Conservation (phyloP, 2,888 invertebrate genomes). For the Sminthurides aquaticus region DNA sequence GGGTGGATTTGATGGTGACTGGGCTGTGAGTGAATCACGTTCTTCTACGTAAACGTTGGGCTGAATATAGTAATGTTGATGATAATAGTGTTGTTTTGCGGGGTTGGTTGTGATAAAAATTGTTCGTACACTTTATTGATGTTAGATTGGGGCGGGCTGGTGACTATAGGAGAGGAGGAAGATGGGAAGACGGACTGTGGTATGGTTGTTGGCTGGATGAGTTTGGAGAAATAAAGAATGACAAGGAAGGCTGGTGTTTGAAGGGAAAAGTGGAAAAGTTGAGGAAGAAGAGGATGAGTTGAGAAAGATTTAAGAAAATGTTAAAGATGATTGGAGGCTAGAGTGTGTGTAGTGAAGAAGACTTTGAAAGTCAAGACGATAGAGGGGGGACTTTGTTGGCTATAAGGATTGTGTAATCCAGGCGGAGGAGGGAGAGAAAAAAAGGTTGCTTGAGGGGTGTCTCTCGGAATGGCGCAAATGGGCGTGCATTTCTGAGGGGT, state of each 20-base stretch:
- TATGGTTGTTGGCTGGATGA: too few species aligned
- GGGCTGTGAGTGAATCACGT: not conserved
- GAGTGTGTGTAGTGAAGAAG: not conserved
- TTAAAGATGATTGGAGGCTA: too few species aligned
- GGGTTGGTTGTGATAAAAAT: not conserved
- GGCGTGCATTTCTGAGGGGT: constrained; percentile 23
- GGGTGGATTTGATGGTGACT: not conserved
- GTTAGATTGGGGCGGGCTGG: not conserved
- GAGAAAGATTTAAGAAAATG: too few species aligned
- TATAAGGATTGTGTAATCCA: constrained; percentile 2
- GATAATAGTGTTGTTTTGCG: not conserved
- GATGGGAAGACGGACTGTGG: too few species aligned
- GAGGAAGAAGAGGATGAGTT: too few species aligned
- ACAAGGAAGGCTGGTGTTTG: not conserved
- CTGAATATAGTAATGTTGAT: not conserved
- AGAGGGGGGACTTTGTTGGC: not conserved
- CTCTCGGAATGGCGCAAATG: constrained; percentile 22
- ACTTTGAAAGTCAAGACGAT: not conserved
- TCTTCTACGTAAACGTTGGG: too few species aligned
- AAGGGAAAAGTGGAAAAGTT: too few species aligned
- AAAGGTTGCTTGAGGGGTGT: constrained; percentile 17
- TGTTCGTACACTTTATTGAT: not conserved
- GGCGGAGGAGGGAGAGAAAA: not conserved
- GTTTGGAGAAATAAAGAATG: not conserved
- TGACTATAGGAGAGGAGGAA: not conserved